These are phyloP conservation scores for Bradypodion ventrale DNA, from an alignment of 2,797 vertebrate species.

Conservation along the genomic window DNA sequence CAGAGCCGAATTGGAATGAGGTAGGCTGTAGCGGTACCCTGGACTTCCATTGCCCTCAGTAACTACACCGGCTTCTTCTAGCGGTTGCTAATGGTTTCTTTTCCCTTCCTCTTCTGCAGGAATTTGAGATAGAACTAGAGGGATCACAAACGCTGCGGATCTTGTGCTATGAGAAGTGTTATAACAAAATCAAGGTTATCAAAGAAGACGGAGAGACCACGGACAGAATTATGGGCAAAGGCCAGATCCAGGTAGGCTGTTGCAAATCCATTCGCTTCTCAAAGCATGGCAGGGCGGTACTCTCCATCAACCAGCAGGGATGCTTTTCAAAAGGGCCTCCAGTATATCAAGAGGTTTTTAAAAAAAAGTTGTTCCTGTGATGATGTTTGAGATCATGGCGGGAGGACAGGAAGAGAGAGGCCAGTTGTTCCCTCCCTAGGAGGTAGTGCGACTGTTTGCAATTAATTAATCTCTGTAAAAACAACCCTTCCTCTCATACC, in stretches of 20 bases:
- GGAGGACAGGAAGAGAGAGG: not conserved
- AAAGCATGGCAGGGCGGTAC: too few species aligned
- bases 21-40: constrained; percentile 65
- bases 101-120: constrained; percentile 65
- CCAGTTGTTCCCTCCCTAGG: not conserved
- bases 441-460: not conserved
- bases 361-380: not conserved
- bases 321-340: not conserved
- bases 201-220: constrained; percentile 88
- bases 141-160: constrained; percentile 91
- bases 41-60: not conserved
- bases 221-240: constrained; percentile 89
- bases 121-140: constrained; percentile 96
- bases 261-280: not conserved
- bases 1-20: constrained; percentile 96
- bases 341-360: too few species aligned
- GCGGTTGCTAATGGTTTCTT: not conserved
- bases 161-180: constrained; percentile 92
- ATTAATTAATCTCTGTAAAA: not conserved
- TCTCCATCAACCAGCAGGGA: not conserved
- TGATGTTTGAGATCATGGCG: too few species aligned
- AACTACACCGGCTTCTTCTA: not conserved
- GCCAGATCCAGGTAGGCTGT: constrained; percentile 87
- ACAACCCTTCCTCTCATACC: not conserved
- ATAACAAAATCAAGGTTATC: constrained; percentile 82